Base-by-base conservation (phyloP, 2,888 invertebrate species). In the Phyllotreta striolata region DNA sequence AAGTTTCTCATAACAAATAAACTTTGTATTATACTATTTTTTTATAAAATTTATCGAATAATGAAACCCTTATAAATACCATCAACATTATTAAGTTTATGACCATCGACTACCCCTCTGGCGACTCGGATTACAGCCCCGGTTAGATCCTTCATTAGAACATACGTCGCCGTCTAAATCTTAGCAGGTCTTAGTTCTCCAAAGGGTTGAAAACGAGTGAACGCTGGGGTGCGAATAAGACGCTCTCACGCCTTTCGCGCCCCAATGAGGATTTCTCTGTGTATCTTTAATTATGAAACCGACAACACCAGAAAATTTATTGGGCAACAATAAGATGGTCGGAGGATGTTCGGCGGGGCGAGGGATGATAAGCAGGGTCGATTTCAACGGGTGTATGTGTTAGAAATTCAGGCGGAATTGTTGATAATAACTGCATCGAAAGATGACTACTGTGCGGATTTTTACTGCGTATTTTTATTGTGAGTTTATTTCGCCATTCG, bases 221-320 rank as follows among this genome's bases (percentile, higher is more conserved):
- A 68, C 64, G 59, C 24, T 24, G 60, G 68, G 66, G 66, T 68
- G 63, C 63, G 68, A 66, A 14, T 14, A 40, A 54, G n/a, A 13
- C 4, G 10, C 43, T 60, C 58, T 58, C 56, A 63, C 61, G 46
- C 60, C 57, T 54, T 43, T 12, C 35, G 0, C 51, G 40, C 43
- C 66, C 64, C 63, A 57, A 58, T 34, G 52, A 66, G 62, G 59
- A 66, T 66, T 66, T 63, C 56, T 62, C 58, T 62, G 69, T 72
- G 66, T 72, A 73, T 74, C 72, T 73, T 75, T 75, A 74, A 75
- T 75, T 75, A 75, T 73, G 69, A 72, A 73, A 73, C 73, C 72
- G 74, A 74, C 74, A 72, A 67, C 69, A 66, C 66, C 68, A 67
- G 71, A 67, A 63, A 67, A 71, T 72, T 72, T 71, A 70, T 71